Evolutionary conservation across 1,140 invertebrate species (phyloP).

Genomic region (Odontomachus brunneus): DNA sequence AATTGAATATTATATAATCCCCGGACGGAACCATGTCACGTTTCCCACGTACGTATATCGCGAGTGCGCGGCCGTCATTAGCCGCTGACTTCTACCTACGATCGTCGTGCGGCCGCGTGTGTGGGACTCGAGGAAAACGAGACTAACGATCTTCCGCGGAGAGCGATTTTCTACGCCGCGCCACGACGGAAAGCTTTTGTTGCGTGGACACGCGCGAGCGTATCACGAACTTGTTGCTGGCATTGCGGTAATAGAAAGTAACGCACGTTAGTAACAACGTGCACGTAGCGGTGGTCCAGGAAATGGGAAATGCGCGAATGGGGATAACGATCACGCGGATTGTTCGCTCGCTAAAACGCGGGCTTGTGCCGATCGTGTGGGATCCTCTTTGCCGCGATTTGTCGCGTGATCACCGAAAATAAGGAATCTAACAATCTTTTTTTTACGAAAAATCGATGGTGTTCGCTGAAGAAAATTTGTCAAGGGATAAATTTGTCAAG

Average conservation of each 20-base stretch:
- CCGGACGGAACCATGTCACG: slow-evolving; percentile 38
- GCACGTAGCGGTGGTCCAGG: neutral
- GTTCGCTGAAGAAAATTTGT: too few relatives aligned
- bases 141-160: slow-evolving; percentile 48
- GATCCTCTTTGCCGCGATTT: neutral
- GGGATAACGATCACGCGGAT: neutral
- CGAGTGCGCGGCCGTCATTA: slow-evolving; percentile 56
- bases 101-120: slow-evolving; percentile 26
- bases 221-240: slow-evolving; percentile 26
- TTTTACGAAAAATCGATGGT: too few relatives aligned
- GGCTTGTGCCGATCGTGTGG: neutral
- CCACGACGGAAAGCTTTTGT: slow-evolving; percentile 51
- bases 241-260: slow-evolving; percentile 33
- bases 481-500: too few relatives aligned
- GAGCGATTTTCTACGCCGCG: slow-evolving; percentile 51
- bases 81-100: slow-evolving; percentile 52
- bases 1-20: slow-evolving; percentile 79
- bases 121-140: slow-evolving; percentile 63
- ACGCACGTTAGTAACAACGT: neutral
- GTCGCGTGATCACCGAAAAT: too few relatives aligned
- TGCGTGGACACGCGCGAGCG: slow-evolving; percentile 38
- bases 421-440: too few relatives aligned
- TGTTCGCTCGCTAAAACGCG: neutral
- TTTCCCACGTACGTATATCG: slow-evolving; percentile 71
- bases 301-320: slow-evolving; percentile 29